phyloP scores from a whole-genome alignment of 2,888 invertebrate species.

The Pachydiplax longipennis region DNA sequence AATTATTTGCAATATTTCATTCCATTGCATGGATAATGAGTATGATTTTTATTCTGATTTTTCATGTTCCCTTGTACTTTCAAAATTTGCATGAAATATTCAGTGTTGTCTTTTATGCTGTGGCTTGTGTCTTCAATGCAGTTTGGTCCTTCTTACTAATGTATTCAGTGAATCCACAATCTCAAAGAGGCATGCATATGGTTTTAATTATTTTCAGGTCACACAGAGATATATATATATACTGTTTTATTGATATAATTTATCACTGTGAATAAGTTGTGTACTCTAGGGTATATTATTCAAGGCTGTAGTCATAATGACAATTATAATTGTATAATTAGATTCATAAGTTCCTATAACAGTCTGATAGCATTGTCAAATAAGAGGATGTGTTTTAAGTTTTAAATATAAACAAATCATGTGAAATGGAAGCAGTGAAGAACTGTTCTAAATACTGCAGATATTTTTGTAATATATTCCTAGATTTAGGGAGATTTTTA shows the following conservation, averaged over 20 bases:
- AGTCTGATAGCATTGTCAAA: neutral
- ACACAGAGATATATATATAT: neutral
- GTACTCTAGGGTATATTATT: neutral
- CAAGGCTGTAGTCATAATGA: neutral
- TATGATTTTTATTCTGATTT: neutral
- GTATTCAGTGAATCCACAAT: neutral
- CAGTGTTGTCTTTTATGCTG: neutral
- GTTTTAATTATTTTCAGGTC: slow-evolving; percentile 2
- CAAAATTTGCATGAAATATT: neutral
- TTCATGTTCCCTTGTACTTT: neutral
- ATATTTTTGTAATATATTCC: slow-evolving; percentile 29
- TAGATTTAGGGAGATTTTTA: neutral
- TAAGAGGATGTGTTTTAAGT: neutral
- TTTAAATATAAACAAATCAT: slow-evolving; percentile 15
- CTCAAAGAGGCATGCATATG: neutral
- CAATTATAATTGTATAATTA: neutral
- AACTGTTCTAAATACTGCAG: neutral
- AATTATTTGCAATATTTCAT: neutral
- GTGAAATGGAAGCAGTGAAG: neutral
- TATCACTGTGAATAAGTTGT: neutral
- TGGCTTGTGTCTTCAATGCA: neutral
- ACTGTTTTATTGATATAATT: neutral
- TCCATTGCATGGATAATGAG: neutral
- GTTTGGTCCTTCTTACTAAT: neutral
- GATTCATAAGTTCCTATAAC: slow-evolving; percentile 21